A percentile compares a stretch with the other conserved stretches of the same genome.
These are phyloP conservation scores for Myxocyprinus asiaticus DNA, from an alignment of 2,113 vertebrate genomes.

Conservation along the genomic window DNA sequence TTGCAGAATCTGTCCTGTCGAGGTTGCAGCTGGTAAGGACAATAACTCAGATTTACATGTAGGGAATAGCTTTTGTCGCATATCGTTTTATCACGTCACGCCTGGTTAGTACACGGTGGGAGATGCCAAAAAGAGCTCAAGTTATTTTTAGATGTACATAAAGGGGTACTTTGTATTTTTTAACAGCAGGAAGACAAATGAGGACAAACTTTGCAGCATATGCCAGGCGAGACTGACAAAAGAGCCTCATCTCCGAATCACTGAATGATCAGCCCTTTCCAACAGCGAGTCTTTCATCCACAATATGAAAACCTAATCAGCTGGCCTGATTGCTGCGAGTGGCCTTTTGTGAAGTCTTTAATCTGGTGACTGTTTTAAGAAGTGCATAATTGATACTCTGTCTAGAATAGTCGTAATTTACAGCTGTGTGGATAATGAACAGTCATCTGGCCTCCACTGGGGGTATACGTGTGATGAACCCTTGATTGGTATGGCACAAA, in stretches of 20 bases:
- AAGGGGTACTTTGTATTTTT: background rate
- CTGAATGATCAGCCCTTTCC: slow-evolving; percentile 52
- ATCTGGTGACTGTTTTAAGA: slow-evolving; percentile 79
- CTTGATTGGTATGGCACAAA: slow-evolving; percentile 84
- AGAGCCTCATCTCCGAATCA: slow-evolving; percentile 53
- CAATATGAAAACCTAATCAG: slow-evolving; percentile 75
- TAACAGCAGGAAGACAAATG: slow-evolving; percentile 23
- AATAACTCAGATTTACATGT: too few species aligned
- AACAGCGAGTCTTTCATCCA: slow-evolving; percentile 61
- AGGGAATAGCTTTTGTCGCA: too few species aligned
- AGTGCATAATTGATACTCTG: slow-evolving; percentile 86
- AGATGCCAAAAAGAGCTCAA: background rate
- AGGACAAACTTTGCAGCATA: slow-evolving; percentile 39
- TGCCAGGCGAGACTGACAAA: slow-evolving; percentile 48
- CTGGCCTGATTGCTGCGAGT: slow-evolving; percentile 71
- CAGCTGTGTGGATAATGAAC: slow-evolving; percentile 82
- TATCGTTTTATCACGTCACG: too few species aligned
- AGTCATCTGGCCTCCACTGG: slow-evolving; percentile 82
- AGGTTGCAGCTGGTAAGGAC: too few species aligned
- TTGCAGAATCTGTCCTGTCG: too few species aligned
- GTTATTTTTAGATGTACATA: background rate
- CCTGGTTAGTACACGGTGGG: too few species aligned
- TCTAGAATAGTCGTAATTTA: slow-evolving; percentile 82
- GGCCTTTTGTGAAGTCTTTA: slow-evolving; percentile 76
- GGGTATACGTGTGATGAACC: slow-evolving; percentile 75